Evolutionary conservation across 1,140 invertebrate genomes (phyloP).

Genomic region (Acyrthosiphon pisum): DNA sequence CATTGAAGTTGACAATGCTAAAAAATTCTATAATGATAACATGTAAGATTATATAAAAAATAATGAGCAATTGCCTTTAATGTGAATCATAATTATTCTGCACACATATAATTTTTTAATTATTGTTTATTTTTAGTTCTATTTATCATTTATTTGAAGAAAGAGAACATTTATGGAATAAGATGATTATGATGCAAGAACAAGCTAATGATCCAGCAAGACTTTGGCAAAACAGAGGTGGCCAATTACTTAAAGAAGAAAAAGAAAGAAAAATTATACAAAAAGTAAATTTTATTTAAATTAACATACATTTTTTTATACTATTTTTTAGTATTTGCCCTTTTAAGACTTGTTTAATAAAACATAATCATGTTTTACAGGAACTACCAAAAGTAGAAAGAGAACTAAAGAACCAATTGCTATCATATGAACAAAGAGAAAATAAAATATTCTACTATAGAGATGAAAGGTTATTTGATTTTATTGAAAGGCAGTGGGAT

Average conservation of each 20-base stretch:
- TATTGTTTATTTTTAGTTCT: slow-evolving; percentile 30
- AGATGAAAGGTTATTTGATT: slow-evolving; percentile 41
- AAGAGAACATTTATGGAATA: slow-evolving; percentile 58
- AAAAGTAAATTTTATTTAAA: slow-evolving; percentile 55
- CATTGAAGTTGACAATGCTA: slow-evolving; percentile 52
- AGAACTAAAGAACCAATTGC: slow-evolving; percentile 47
- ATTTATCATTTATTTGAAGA: slow-evolving; percentile 57
- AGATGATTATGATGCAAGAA: slow-evolving; percentile 56
- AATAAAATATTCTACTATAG: slow-evolving; percentile 42
- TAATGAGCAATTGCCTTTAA: neutral
- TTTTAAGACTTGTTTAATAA: neutral
- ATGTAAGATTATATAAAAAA: slow-evolving; percentile 42
- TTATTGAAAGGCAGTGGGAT: slow-evolving; percentile 52
- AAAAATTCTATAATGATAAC: slow-evolving; percentile 58
- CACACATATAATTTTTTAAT: neutral
- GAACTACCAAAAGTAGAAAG: slow-evolving; percentile 57
- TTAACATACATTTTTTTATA: neutral
- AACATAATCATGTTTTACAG: neutral
- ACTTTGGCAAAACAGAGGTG: slow-evolving; percentile 59
- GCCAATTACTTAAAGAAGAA: slow-evolving; percentile 59
- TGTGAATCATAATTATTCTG: neutral
- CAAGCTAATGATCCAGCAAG: slow-evolving; percentile 56
- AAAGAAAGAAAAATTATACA: slow-evolving; percentile 59
- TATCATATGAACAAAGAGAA: slow-evolving; percentile 43
- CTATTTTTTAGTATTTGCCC: neutral